A percentile compares a stretch with the other conserved stretches of the same genome.
Conservation (phyloP, 2,797 vertebrate species). For the Urocyon cinereoargenteus region DNA sequence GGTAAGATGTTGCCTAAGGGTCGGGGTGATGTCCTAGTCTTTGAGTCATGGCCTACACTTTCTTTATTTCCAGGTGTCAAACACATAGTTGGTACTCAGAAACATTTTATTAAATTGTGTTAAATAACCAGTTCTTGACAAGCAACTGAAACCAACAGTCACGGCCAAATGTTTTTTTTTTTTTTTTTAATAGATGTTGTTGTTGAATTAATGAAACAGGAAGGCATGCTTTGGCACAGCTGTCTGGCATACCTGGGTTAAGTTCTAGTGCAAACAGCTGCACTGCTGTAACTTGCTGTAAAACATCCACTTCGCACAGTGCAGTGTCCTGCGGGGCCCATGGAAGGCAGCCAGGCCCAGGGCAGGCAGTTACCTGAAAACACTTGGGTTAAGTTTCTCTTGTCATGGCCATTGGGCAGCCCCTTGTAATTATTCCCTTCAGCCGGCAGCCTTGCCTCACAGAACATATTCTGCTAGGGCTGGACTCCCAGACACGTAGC, state of each 20-base stretch:
- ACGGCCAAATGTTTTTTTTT: background rate
- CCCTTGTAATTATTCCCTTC: constrained; percentile 50
- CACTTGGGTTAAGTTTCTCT: constrained; percentile 70
- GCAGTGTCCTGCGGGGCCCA: background rate
- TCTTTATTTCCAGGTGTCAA: constrained; percentile 44
- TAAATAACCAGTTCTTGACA: constrained; percentile 51
- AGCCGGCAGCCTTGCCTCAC: constrained; percentile 22
- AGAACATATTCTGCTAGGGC: constrained; percentile 71
- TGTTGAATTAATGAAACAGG: constrained; percentile 70
- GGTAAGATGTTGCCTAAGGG: background rate
- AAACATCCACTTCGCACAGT: background rate
- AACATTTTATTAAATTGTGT: constrained; percentile 47
- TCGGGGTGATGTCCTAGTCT: background rate
- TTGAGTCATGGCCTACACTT: background rate
- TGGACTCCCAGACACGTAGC: constrained; percentile 52
- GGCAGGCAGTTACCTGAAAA: constrained; percentile 68
- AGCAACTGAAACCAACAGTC: constrained; percentile 39
- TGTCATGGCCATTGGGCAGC: constrained; percentile 8
- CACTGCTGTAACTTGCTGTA: constrained; percentile 53
- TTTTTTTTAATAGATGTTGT: background rate
- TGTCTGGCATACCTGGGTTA: constrained; percentile 67
- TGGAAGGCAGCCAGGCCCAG: constrained; percentile 68
- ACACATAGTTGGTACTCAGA: background rate
- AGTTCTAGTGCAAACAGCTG: constrained; percentile 67
- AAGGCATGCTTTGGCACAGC: constrained; percentile 75